A percentile compares a stretch with the other conserved stretches of the same genome.
Conservation (phyloP, 2,113 vertebrate species). For the Pluvialis apricaria region DNA sequence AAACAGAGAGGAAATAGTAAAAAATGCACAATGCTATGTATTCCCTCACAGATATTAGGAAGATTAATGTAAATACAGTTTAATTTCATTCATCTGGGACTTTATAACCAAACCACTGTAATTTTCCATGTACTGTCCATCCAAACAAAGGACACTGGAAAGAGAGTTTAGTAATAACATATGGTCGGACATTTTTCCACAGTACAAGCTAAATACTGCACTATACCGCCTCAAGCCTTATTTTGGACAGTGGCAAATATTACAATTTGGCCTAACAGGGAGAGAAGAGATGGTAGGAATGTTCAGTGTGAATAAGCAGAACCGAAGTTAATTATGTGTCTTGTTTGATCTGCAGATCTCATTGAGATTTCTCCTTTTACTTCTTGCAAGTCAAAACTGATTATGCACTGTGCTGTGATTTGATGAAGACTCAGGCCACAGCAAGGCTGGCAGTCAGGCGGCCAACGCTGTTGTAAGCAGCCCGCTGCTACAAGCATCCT, state of each 20-base stretch:
- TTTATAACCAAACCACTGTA: background rate
- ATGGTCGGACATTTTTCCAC: background rate
- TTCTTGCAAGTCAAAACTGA: slow-evolving; percentile 3
- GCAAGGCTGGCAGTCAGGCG: background rate
- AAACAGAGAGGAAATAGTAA: background rate
- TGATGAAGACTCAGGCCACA: background rate
- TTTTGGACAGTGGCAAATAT: background rate
- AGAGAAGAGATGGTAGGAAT: background rate
- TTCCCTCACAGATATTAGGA: background rate
- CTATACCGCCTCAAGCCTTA: background rate
- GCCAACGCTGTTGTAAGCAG: background rate
- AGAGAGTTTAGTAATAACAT: background rate
- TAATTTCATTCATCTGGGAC: background rate
- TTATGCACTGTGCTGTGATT: background rate
- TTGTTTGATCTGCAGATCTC: background rate
- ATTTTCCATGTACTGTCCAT: background rate
- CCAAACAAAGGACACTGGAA: background rate
- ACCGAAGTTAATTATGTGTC: background rate
- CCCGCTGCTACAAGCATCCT: background rate
- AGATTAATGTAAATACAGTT: background rate
- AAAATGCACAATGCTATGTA: background rate
- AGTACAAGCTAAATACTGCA: background rate
- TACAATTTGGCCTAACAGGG: background rate
- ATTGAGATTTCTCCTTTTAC: slow-evolving; percentile 18
- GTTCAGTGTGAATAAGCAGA: background rate